phyloP scores from a whole-genome alignment of 92 coral and sea anemone species.

The Epizoanthus stellaris region DNA sequence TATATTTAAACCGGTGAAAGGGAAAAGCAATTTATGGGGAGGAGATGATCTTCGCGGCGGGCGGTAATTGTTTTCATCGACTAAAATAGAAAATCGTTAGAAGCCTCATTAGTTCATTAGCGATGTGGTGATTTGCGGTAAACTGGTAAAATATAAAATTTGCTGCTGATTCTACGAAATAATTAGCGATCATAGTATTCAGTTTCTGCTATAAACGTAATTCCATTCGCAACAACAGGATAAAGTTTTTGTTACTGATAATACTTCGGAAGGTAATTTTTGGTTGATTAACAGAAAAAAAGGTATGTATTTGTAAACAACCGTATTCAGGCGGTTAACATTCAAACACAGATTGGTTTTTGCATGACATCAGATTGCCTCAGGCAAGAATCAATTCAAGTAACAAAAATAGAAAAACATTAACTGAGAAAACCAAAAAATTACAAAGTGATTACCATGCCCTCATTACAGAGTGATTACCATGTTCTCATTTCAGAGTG shows the following conservation, averaged over 20 bases:
- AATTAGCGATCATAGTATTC: not conserved
- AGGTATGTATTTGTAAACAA: slow-evolving; percentile 1
- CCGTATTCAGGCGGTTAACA: not conserved
- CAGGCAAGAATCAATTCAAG: no score
- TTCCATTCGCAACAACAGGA: not conserved
- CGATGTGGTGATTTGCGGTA: not conserved
- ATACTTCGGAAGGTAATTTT: slow-evolving; percentile 1
- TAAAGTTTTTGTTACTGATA: not conserved
- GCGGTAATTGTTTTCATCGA: slow-evolving; percentile 15
- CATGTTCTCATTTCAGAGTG: no score
- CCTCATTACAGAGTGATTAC: no score
- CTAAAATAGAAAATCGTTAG: not conserved
- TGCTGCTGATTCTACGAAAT: not conserved
- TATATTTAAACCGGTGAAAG: not conserved
- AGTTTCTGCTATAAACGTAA: not conserved
- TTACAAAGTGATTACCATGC: no score
- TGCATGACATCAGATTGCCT: not conserved
- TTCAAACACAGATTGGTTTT: not conserved
- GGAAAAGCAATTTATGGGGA: not conserved
- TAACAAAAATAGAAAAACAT: no score
- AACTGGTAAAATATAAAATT: not conserved
- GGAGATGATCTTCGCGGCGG: not conserved
- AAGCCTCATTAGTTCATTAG: not conserved
- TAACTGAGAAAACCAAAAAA: no score
- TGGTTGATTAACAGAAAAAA: slow-evolving; percentile 13